These are phyloP conservation scores for Myotis findleyi DNA, from an alignment of 2,797 vertebrate species.

Conservation along the genomic window DNA sequence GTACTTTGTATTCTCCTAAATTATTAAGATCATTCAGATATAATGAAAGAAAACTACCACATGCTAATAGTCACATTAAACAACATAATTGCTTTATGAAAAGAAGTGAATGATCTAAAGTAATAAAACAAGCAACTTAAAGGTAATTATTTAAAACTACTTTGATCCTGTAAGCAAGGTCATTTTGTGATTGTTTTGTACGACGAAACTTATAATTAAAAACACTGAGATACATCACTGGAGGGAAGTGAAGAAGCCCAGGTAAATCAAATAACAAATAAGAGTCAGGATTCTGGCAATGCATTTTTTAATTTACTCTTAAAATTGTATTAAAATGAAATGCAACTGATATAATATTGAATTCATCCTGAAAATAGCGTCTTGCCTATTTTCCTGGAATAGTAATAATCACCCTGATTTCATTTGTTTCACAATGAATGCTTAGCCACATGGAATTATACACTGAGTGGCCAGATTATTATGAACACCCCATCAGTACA, in stretches of 20 bases:
- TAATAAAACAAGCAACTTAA: neutral
- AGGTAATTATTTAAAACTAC: constrained; percentile 18
- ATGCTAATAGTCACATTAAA: neutral
- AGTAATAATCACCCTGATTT: neutral
- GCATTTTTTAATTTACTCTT: neutral
- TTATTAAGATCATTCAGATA: neutral
- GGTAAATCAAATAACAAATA: neutral
- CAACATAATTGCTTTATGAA: neutral
- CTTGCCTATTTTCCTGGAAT: neutral
- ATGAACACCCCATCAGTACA: too few relatives aligned
- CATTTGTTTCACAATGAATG: neutral
- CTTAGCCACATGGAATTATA: neutral
- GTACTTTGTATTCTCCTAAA: neutral
- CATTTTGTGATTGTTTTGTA: neutral
- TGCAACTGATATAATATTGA: neutral
- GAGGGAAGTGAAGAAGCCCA: neutral
- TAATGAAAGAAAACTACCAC: neutral
- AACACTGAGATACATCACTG: neutral
- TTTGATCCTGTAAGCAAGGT: neutral
- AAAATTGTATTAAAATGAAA: neutral
- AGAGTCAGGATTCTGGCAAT: neutral
- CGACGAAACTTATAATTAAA: neutral
- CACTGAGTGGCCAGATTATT: too few relatives aligned
- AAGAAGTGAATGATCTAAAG: neutral
- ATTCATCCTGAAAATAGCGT: neutral